These are phyloP conservation scores for Alcedo atthis DNA, from an alignment of 2,797 vertebrate genomes.

Conservation along the genomic window DNA sequence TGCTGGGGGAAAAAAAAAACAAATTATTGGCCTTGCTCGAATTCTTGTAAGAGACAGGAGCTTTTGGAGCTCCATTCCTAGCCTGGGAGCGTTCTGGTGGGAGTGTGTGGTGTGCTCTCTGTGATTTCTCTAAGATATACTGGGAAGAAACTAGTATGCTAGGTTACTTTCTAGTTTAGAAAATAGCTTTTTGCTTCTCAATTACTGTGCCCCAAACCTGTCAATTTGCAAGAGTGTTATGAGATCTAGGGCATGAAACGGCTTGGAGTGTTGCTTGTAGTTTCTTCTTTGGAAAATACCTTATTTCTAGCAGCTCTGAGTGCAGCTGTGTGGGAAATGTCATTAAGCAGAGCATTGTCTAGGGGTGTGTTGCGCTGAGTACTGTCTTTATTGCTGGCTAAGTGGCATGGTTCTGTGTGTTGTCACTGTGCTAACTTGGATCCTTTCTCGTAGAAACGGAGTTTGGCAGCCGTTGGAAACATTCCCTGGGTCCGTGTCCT, in stretches of 20 bases:
- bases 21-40: not conserved
- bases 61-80: not conserved
- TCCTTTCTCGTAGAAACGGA: not conserved
- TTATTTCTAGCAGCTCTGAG: not conserved
- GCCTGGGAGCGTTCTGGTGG: not conserved
- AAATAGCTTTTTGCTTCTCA: not conserved
- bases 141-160: not conserved
- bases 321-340: not conserved
- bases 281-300: not conserved
- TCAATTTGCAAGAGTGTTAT: accelerated
- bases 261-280: not conserved
- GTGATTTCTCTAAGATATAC: accelerated
- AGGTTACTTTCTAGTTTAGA: not conserved
- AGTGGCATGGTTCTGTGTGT: not conserved
- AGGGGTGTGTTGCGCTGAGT: accelerated
- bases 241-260: not conserved
- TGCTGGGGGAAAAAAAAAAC: accelerated
- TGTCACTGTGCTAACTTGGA: not conserved
- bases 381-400: not conserved
- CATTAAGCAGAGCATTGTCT: not conserved
- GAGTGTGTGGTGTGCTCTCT: not conserved
- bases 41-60: accelerated
- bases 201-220: accelerated
- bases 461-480: not conserved
- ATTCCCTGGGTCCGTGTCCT: not conserved